Evolutionary conservation across 2,113 vertebrate genomes (phyloP), one percentile per base, ranked within the genome.

Genomic region (Tetraodon nigroviridis): DNA sequence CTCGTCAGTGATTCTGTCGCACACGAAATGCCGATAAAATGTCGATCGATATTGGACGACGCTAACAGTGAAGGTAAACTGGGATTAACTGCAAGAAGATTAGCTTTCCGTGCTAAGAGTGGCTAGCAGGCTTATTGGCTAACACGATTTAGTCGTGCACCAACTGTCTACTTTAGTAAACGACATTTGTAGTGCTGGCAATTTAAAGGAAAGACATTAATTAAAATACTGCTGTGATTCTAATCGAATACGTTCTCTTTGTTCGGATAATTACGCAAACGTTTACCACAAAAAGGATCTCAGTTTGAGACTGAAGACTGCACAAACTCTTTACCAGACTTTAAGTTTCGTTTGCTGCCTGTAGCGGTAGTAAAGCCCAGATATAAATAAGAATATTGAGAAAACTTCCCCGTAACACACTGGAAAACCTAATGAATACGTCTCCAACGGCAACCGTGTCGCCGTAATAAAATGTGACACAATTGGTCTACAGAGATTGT

Each of bases 21-120:
- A 29, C 18, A 48, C 27, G 2, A 12, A 6, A 3, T 29, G 22
- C 3, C 11, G 24, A 2, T 20, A 37, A 52, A 52, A 51, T 6
- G 15, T 29, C 11, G 17, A 24, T 52, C 7, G 0, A 18, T 11
- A 21, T 5, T 50, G 5, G 12, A 57, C 12, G 42, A 65, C 4
- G 20, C 16, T 8, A 37, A 45, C 20, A n/a, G 8, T 40, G 22
- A 45, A 32, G 11, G 40, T 37, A 58, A 58, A 18, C 17, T 20
- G 18, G 73, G 82, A 87, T 85, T 86, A 72, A 61, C 51, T 19
- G 62, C 27, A 42, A 78, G 40, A 13, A 58, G 83, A 86, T 87
- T 78, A 86, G 77, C 83, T 67, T 16, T 2, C 14, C 22, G 45
- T 65, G 81, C 78, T 84, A 85, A 55, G 70, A 51, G 41, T 71